Percentiles rank a stretch among this genome's conserved stretches.
These are phyloP conservation scores for Hafferia zeledoni DNA, from an alignment of 2,797 vertebrate species.

Conservation along the genomic window DNA sequence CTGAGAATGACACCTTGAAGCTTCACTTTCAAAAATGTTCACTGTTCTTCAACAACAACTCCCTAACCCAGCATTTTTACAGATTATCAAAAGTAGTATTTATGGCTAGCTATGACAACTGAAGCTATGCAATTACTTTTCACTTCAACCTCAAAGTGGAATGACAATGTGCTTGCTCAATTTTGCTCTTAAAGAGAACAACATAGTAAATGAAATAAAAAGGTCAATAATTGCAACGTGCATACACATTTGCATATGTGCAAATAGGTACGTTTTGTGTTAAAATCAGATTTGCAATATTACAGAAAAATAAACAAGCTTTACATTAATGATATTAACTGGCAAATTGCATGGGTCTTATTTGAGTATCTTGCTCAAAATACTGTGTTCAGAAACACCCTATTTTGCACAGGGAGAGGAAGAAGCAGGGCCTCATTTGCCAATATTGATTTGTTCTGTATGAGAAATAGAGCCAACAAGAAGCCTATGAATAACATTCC, in stretches of 20 bases:
- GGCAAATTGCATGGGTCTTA: not conserved
- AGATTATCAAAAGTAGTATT: not conserved
- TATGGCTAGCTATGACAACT: not conserved
- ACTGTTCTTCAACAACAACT: not conserved
- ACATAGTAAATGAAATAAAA: not conserved
- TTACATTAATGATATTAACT: not conserved
- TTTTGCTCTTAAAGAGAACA: not conserved
- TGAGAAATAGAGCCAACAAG: not conserved
- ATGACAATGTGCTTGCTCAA: not conserved
- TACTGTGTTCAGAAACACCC: not conserved
- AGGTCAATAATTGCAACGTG: not conserved
- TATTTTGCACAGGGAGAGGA: not conserved
- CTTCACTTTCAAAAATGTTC: not conserved
- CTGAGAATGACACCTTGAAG: not conserved
- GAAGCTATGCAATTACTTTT: not conserved
- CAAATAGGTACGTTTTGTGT: not conserved
- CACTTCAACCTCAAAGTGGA: not conserved
- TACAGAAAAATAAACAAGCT: not conserved
- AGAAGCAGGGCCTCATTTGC: not conserved
- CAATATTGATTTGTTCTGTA: not conserved
- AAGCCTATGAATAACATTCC: not conserved
- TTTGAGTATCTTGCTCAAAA: not conserved
- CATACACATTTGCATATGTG: not conserved
- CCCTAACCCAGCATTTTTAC: not conserved
- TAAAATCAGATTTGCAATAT: not conserved